Base-by-base conservation (phyloP, 2,113 vertebrate species). In the Hemicordylus capensis region DNA sequence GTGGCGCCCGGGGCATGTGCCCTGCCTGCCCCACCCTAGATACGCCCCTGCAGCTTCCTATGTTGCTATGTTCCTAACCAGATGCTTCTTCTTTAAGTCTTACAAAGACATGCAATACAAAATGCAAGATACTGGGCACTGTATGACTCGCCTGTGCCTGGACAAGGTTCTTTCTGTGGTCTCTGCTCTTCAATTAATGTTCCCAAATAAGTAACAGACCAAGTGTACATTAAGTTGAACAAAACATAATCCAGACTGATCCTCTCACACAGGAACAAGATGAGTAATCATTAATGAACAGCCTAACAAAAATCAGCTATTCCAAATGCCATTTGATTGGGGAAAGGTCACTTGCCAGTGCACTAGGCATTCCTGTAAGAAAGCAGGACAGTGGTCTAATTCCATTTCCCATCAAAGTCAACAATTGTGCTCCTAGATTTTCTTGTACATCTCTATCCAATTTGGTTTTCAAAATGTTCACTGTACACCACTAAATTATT, bases 271-370 rank as follows among this genome's bases (percentile, higher is more conserved):
- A 51, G 37, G 66, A 73, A 26, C 42, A 31, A 61, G 3, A 75
- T 2, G 2, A 1, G 1, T 26, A 26, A 12, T 76, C 67, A 83
- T 90, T 91, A 90, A 93, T 81, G 39, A 91, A 11, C 79, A 91
- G 76, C 86, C 61, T 6, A 9, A 34, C 31, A 76, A 76, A 24
- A 87, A 59, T 10, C 6, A 46, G 4, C n/a, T 7, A 4, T 39
- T 75, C 0, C 80, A 81, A 79, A 73, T 77, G 2, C 48, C 19
- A 7, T n/a, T 58, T 7, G 37, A 61, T 46, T 76, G 19, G 1
- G 0, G 10, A 48, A n/a, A 78, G 0, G 31, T 2, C 2, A 80
- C 69, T 54, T 44, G 28, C 11, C 14, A n/a, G n/a, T n/a, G n/a
- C n/a, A n/a, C n/a, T n/a, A n/a, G n/a, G n/a, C n/a, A n/a, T n/a